A percentile compares a stretch with the other conserved stretches of the same genome.
Conservation (phyloP, 1,140 invertebrate species). For the Eumaeus atala region DNA sequence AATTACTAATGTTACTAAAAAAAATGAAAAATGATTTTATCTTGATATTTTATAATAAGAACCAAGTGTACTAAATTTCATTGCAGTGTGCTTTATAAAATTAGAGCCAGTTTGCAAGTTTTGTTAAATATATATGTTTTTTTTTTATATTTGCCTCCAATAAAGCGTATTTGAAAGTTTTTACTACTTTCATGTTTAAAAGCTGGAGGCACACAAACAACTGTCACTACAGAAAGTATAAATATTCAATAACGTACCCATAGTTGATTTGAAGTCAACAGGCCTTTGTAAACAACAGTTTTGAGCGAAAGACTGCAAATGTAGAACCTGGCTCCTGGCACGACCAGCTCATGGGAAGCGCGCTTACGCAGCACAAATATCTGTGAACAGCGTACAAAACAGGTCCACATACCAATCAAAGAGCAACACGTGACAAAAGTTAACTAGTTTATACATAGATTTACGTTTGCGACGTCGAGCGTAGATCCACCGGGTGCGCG, state of each 20-base stretch:
- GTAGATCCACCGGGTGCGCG: slow-evolving; percentile 33
- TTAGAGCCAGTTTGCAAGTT: no score
- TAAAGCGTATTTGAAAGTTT: no score
- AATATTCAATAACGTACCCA: slow-evolving; percentile 82
- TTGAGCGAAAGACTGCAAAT: slow-evolving; percentile 94
- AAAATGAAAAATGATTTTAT: no score
- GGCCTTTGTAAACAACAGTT: slow-evolving; percentile 98
- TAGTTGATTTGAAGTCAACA: slow-evolving; percentile 95
- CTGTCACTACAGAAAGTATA: no score
- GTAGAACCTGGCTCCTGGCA: slow-evolving; percentile 92
- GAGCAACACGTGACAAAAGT: slow-evolving; percentile 19
- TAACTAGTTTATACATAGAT: slow-evolving; percentile 37
- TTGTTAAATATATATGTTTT: no score
- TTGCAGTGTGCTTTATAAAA: no score
- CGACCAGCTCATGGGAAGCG: slow-evolving; percentile 90
- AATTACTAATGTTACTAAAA: no score
- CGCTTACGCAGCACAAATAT: slow-evolving; percentile 95
- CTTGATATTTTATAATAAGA: no score
- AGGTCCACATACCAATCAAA: slow-evolving; percentile 24
- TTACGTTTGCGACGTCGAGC: slow-evolving; percentile 51
- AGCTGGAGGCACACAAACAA: no score
- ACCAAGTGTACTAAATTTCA: no score
- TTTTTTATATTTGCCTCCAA: no score
- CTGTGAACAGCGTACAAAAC: slow-evolving; percentile 61
- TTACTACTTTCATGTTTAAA: no score